phyloP scores from a whole-genome alignment of 2,888 invertebrate genomes.

The Linnaemya tessellans region DNA sequence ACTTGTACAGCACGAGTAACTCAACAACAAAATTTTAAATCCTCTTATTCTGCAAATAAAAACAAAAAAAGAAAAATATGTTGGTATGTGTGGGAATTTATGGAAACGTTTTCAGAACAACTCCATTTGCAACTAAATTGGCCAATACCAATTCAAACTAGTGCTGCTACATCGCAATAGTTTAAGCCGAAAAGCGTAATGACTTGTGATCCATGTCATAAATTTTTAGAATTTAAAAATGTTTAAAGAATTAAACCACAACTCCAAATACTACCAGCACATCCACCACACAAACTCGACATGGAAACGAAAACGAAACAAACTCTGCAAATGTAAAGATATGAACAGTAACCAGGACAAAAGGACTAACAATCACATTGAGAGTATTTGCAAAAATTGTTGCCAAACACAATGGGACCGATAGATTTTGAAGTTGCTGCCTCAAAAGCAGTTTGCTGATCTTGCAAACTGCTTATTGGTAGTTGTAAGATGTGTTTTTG shows the following conservation, averaged over 20 bases:
- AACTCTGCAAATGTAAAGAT: conserved; percentile 11
- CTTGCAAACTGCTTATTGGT: no score
- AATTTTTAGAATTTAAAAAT: conserved; percentile 47
- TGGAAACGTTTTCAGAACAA: conserved; percentile 21
- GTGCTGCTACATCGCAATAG: neutral
- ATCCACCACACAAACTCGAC: neutral
- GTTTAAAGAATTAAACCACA: conserved; percentile 25
- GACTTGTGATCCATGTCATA: conserved; percentile 58
- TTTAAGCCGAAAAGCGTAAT: conserved; percentile 42
- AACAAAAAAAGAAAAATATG: neutral
- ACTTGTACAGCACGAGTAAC: neutral
- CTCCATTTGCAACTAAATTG: conserved; percentile 24
- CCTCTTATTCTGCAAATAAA: conserved; percentile 33
- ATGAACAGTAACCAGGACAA: conserved; percentile 14
- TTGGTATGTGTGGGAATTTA: conserved; percentile 8
- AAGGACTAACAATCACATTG: conserved; percentile 2
- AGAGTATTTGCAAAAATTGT: neutral
- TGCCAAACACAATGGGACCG: neutral
- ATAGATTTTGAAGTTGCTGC: neutral
- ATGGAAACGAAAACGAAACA: conserved; percentile 8
- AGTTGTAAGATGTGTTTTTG: no score
- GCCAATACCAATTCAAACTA: neutral
- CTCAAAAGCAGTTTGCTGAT: no score
- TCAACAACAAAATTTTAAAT: conserved; percentile 37
- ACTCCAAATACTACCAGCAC: neutral